Base-by-base conservation (phyloP, 2,888 invertebrate species). In the Xylocampa areola region DNA sequence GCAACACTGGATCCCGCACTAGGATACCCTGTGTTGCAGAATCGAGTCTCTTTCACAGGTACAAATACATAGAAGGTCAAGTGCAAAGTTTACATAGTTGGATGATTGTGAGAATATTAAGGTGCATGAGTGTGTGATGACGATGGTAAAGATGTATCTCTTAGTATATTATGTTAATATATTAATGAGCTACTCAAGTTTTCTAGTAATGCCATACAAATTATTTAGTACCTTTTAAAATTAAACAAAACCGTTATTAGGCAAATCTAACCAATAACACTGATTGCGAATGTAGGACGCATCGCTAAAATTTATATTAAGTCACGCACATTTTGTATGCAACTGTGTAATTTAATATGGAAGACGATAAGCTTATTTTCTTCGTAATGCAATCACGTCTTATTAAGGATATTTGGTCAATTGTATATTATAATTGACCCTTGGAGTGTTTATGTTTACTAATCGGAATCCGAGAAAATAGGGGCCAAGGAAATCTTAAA, bases 271-370 rank as follows among this genome's bases (percentile, higher is more conserved):
- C 25, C 30, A 68, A 60, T 23, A 71, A 69, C 25, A 62, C 45
- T 53, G 57, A 61, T 69, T 65, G 45, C 27, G 4, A 43, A 68
- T 55, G 43, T 65, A 59, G 65, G 54, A 14, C 59, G 52, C 39
- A 19, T 19, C 13, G 23, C 48, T 39, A 47, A 43, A 49, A 43
- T 69, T n/a, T n/a, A 36, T 36, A 53, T 43, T 7, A 50, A 36
- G 23, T 50, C 45, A 43, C 19, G 32, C 33, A 37, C 37, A 43
- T 35, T 47, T 33, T 35, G 33, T 30, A 47, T 14, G 16, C 30
- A 53, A 27, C 61, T 27, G 8, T 17, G 17, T 10, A 1, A 25
- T 10, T 11, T 40, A 32, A 39, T 29, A 33, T 14, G 7, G 14
- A 2, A 23, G n/a, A 25, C 17, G 27, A 60, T 51, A 44, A 23